Base-by-base conservation (phyloP, 1,140 invertebrate species). In the Panagrolaimus sp. region DNA sequence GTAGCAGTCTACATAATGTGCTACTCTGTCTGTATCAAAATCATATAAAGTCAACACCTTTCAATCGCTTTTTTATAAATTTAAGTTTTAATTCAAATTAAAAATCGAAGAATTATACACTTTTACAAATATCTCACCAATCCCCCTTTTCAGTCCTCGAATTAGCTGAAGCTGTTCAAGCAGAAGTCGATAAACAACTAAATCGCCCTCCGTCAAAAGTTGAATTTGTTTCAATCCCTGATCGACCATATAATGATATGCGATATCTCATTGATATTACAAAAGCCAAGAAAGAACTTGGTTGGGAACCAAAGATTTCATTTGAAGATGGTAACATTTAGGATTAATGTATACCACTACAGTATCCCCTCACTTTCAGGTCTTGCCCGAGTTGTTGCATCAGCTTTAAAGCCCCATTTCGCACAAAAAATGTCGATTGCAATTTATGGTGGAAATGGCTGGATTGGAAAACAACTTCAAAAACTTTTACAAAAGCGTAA, bases 211-310 rank as follows among this genome's bases (percentile, higher is more conserved):
- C 63, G 51, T 38, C 38, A 31, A 45, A 63, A 66, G 82, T 81
- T 1, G 69, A 79, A 43, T 81, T 82, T 62, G 61, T 76, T 11
- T 72, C 66, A 0, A 77, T 81, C 48, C 73, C 71, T 13, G 84
- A 84, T 53, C 77, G 83, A 31, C 80, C 83, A 5, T 84, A 82
- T 71, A 84, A 84, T 69, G 83, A 84, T 68, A 65, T 77, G 23
- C 70, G 83, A 14, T 84, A 84, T 62, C 53, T 76, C 16, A 84
- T 84, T 43, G 79, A 82, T 62, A 82, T 77, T 27, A 70, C 72
- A 1, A 84, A 84, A 66, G 72, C 83, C 7, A 69, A 79, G 20
- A 68, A 61, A 8, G 69, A 82, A 31, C 66, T 84, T 9, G 76
- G 75, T 47, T 84, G 83, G 83, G 64, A 72, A 63, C 84, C 83